Evolutionary conservation across 2,797 vertebrate species (phyloP).

Genomic region (Melanogrammus aeglefinus): DNA sequence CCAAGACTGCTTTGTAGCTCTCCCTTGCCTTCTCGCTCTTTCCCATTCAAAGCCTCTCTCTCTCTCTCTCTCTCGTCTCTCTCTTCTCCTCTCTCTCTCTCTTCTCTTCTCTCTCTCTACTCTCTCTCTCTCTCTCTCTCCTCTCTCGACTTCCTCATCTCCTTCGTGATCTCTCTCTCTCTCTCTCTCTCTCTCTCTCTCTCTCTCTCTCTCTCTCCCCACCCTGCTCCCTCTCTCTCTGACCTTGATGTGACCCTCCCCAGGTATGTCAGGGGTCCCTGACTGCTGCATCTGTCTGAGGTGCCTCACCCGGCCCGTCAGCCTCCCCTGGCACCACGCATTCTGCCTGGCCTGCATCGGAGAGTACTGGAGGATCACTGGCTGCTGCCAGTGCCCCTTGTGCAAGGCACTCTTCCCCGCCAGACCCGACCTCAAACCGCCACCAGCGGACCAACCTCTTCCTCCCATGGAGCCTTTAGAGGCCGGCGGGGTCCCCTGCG

Average conservation of each 20-base stretch:
- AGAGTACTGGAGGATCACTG: constrained; percentile 40
- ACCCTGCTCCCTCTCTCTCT: too few relatives aligned
- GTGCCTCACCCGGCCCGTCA: constrained; percentile 51
- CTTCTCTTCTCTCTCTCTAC: neutral
- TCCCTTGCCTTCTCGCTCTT: too few relatives aligned
- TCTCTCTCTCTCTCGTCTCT: too few relatives aligned
- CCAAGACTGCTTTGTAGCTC: too few relatives aligned
- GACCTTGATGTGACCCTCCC: neutral
- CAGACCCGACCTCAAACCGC: constrained; percentile 46
- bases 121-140: too few relatives aligned
- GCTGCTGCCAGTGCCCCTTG: constrained; percentile 43
- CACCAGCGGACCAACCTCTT: neutral
- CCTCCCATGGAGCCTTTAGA: neutral
- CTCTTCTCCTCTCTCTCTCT: neutral
- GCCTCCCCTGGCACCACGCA: constrained; percentile 56
- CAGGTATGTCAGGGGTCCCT: neutral
- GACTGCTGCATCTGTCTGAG: constrained; percentile 40
- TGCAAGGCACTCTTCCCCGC: constrained; percentile 52
- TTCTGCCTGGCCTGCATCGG: constrained; percentile 59
- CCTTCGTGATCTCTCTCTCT: too few relatives aligned
- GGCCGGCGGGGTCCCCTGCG: constrained; percentile 30
- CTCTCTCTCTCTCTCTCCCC: too few relatives aligned
- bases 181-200: too few relatives aligned
- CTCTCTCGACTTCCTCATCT: too few relatives aligned
- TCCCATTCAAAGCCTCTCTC: too few relatives aligned